phyloP scores from a whole-genome alignment of 2,113 vertebrate genomes.

The Malaclemys terrapin region DNA sequence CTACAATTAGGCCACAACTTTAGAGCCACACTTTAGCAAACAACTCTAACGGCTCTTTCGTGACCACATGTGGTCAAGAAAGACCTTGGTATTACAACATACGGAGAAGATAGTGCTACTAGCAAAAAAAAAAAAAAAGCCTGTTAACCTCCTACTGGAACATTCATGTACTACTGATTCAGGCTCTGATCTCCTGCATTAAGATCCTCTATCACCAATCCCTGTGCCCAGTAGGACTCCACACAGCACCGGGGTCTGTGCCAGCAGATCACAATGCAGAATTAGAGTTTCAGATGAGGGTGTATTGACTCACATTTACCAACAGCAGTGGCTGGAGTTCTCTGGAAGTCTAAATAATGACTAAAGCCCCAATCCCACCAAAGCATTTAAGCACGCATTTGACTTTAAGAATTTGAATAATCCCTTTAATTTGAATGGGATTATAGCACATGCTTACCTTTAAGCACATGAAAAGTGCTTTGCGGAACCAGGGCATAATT shows the following conservation, averaged over 20 bases:
- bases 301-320: neutral
- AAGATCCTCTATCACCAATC: neutral
- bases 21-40: slow-evolving; percentile 20
- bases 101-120: slow-evolving; percentile 29
- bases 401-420: slow-evolving; percentile 18
- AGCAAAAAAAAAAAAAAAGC: neutral
- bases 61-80: neutral
- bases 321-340: neutral
- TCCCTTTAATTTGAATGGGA: neutral
- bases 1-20: slow-evolving; percentile 23
- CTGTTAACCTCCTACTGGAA: slow-evolving; percentile 23
- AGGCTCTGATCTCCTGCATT: neutral
- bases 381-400: slow-evolving; percentile 29
- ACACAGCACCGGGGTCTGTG: rapidly evolving
- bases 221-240: neutral
- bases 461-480: neutral
- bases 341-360: neutral
- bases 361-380: neutral
- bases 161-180: neutral
- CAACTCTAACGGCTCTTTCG: slow-evolving; percentile 36
- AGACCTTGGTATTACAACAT: slow-evolving; percentile 31
- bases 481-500: neutral
- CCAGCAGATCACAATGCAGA: neutral
- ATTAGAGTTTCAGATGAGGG: neutral
- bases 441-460: neutral